Evolutionary conservation across 2,797 vertebrate species (phyloP).

Genomic region (Sciurus vulgaris): DNA sequence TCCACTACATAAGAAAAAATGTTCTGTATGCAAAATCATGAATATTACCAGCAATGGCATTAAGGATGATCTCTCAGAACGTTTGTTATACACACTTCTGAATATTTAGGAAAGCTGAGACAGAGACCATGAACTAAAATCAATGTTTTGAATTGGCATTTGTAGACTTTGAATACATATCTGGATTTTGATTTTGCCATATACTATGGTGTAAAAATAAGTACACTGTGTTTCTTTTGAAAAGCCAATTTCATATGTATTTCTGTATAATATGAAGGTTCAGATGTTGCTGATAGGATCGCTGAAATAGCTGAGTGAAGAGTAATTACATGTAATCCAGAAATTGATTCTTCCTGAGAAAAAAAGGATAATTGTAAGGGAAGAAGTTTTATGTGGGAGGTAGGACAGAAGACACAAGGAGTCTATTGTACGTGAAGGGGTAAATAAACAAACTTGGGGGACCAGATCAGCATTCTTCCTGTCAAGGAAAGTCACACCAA

Average conservation of each 20-base stretch:
- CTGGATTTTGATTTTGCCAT: neutral
- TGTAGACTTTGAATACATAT: neutral
- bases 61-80: neutral
- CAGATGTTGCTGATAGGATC: neutral
- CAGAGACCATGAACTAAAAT: neutral
- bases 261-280: neutral
- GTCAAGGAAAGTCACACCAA: neutral
- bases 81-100: neutral
- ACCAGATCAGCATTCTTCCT: neutral
- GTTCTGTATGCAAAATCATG: accelerated
- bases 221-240: neutral
- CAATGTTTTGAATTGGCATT: neutral
- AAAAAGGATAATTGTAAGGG: neutral
- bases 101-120: neutral
- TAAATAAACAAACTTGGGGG: neutral
- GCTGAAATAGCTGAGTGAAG: neutral
- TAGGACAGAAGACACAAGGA: neutral
- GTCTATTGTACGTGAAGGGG: neutral
- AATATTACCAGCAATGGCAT: neutral
- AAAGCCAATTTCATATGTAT: neutral
- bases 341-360: neutral
- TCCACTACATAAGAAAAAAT: neutral
- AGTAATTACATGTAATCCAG: neutral
- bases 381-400: neutral
- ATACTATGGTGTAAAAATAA: neutral